phyloP scores from a whole-genome alignment of 1,140 invertebrate species.

The Listronotus bonariensis region DNA sequence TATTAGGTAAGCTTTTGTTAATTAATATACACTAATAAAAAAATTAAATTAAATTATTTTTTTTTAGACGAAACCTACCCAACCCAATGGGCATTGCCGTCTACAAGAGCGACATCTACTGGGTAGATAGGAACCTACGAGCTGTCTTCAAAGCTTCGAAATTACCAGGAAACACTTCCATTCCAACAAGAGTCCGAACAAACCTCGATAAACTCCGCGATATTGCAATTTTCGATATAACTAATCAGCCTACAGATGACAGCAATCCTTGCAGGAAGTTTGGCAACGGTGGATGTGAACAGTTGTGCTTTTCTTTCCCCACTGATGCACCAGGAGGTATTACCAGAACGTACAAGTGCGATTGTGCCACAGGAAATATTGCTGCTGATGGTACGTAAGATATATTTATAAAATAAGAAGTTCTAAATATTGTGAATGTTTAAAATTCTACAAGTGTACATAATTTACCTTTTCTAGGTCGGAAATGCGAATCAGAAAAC shows the following conservation, averaged over 20 bases:
- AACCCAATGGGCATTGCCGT: slow-evolving; percentile 95
- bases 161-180: slow-evolving; percentile 68
- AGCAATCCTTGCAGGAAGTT: slow-evolving; percentile 76
- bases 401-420: too few species aligned
- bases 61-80: slow-evolving; percentile 77
- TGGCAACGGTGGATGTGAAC: slow-evolving; percentile 86
- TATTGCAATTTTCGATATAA: slow-evolving; percentile 87
- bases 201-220: slow-evolving; percentile 84
- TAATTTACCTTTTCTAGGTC: slow-evolving; percentile 30
- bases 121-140: slow-evolving; percentile 93
- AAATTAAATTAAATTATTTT: too few species aligned
- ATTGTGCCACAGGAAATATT: slow-evolving; percentile 86
- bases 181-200: slow-evolving; percentile 74
- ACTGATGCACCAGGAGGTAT: slow-evolving; percentile 54
- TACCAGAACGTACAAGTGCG: slow-evolving; percentile 67
- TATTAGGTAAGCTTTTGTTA: slow-evolving; percentile 57
- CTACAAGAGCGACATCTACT: slow-evolving; percentile 83
- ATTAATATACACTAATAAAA: too few species aligned
- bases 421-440: too few species aligned
- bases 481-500: slow-evolving; percentile 78
- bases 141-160: slow-evolving; percentile 87
- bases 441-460: too few species aligned
- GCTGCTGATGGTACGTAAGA: slow-evolving; percentile 55
- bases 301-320: slow-evolving; percentile 94
- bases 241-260: slow-evolving; percentile 81